Base-by-base conservation (phyloP, 1,140 invertebrate genomes). In the Cardiocondyla obscurior region DNA sequence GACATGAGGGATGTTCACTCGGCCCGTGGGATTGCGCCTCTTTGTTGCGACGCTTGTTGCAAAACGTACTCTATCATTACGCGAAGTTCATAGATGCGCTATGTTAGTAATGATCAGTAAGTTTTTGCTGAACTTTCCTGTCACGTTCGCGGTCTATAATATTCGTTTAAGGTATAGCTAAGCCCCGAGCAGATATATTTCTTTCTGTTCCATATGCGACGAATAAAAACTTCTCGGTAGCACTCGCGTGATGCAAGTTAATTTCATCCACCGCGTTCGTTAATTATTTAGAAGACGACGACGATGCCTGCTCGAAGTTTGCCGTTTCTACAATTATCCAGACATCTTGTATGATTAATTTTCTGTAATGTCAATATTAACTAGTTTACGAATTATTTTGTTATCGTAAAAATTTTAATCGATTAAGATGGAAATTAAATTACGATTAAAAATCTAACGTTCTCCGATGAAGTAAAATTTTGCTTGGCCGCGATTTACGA, bases 51-150 rank as follows among this genome's bases (percentile, higher is more conserved):
- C 12, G 60, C 19, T 51, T 19, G 58, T 77, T 60, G 44, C 73
- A 36, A 28, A n/a, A 36, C 42, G 19, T 65, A 65, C 60, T 79
- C 74, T 79, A 55, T 79, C 74, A 79, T 79, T 79, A 79, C 60
- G 25, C n/a, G 12, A 55, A 79, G 62, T 79, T 69, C 33, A 77
- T 67, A 67, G 33, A 16, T 36, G 39, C 44, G 22, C 58, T 51
- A 42, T 25, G 30, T 25, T 44, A 49, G 73, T 51, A 65, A 22
- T 30, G 46, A 77, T 77, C 74, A 67, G 74, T 46, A 28, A 69
- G 62, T 51, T 79, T 42, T 51, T 28, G 36, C 25, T 16, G 3
- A 79, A 79, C 22, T 79, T 79, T 77, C 16, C 44, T 19, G 42
- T 51, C 44, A 36, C 39, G 53, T 60, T 42, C 55, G 5, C 30